Evolutionary conservation across 1,140 invertebrate species (phyloP), one percentile per base, ranked within the genome.

Genomic region (Dufourea novaeangliae): DNA sequence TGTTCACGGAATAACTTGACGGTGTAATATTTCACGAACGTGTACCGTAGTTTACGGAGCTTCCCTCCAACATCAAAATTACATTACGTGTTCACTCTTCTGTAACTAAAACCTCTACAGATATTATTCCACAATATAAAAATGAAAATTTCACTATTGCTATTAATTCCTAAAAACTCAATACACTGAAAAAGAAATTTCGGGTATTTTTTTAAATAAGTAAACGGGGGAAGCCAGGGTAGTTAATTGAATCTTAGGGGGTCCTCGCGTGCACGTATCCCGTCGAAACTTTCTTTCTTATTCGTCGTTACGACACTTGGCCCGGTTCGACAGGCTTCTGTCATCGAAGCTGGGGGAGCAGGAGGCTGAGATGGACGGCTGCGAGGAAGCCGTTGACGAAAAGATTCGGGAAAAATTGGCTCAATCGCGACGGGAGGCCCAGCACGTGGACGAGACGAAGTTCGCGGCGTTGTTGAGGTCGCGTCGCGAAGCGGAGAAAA

Each of bases 401-500:
- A 84, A 84, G 25, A 29, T 78, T 20, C 67, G 44, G 17, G 83
- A 84, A 41, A 78, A 84, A 61, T 78, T 72, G 56, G 25, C 56
- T 11, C 27, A 50, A 44, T 34, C 81, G 8, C 56, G 62, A 27
- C 73, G 54, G 46, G 82, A 80, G 44, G 17, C 41, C 11, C 39
- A 56, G 54, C 80, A 80, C n/a, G 81, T 84, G 20, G 84, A 86
- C 14, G 83, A 85, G 66, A 63, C 62, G 6, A 86, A 83, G 59
- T 83, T 83, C 22, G 67, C 63, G 22, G 76, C 64, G 8, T 14
- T 70, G 54, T 50, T 78, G 54, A 62, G 50, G 25, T 62, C 64
- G 25, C 59, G 80, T 20, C 80, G 83, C n/a, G 86, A 88, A 29
- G 71, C 70, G 0, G 86, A 87, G 14, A 85, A 85, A 32, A 80